Conservation (phyloP, 2,888 invertebrate species). For the Gortyna flavago region DNA sequence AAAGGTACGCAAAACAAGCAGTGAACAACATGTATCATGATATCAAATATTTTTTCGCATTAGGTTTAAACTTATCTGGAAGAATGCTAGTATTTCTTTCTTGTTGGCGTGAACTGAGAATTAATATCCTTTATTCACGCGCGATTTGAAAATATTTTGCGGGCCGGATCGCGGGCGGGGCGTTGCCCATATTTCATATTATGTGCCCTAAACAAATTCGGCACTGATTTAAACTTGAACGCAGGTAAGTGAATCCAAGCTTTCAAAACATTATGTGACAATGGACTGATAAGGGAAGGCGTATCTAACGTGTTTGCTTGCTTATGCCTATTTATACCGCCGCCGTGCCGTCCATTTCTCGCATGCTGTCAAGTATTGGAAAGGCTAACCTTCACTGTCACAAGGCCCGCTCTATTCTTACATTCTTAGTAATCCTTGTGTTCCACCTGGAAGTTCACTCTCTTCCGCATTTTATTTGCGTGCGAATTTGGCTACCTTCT, state of each 20-base stretch:
- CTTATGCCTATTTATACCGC: conserved; percentile 18
- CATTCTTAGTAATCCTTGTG: conserved; percentile 50
- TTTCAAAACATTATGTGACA: background rate
- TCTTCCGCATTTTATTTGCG: conserved; percentile 56
- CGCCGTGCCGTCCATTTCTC: conserved; percentile 14
- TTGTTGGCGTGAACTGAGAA: too few species aligned
- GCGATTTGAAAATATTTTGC: background rate
- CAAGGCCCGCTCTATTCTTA: conserved; percentile 50
- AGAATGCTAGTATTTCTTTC: too few species aligned
- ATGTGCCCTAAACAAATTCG: background rate
- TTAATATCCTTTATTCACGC: background rate
- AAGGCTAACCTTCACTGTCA: conserved; percentile 46
- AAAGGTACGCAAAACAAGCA: background rate
- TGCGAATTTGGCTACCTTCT: background rate
- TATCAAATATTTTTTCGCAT: too few species aligned
- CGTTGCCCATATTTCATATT: background rate
- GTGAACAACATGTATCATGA: background rate
- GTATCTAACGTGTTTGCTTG: background rate
- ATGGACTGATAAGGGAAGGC: background rate
- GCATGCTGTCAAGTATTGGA: conserved; percentile 27
- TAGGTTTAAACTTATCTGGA: too few species aligned
- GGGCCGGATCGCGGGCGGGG: background rate
- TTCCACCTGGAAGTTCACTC: conserved; percentile 10
- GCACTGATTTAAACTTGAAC: background rate
- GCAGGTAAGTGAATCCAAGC: background rate